Percentiles rank a stretch among this genome's conserved stretches.
Evolutionary conservation across 1,140 invertebrate genomes (phyloP).

Genomic region (Drosophila leontia): DNA sequence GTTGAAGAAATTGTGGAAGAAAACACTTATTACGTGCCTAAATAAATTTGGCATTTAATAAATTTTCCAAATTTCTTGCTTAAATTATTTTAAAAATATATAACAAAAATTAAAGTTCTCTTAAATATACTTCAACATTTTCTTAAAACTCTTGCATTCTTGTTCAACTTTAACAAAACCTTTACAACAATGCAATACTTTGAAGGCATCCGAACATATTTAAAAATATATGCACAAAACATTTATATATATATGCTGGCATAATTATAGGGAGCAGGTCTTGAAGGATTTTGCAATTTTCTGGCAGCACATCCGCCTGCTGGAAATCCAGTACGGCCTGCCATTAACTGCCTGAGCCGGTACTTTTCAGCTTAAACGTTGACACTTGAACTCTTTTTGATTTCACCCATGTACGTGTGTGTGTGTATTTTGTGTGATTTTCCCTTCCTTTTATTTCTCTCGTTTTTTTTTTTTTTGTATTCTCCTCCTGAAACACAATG

Average conservation of each 20-base stretch:
- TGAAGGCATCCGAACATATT: slow-evolving; percentile 4
- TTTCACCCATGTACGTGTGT: slow-evolving; percentile 29
- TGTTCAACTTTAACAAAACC: neutral
- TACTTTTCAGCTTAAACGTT: slow-evolving; percentile 64
- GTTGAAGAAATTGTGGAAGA: too few species aligned
- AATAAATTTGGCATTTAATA: neutral
- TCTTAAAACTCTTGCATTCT: neutral
- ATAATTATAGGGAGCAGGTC: slow-evolving; percentile 41
- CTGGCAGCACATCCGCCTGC: slow-evolving; percentile 35
- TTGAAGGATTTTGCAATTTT: slow-evolving; percentile 68
- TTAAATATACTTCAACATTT: neutral
- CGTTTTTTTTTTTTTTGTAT: neutral
- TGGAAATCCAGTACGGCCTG: slow-evolving; percentile 14
- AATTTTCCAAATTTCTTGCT: too few species aligned
- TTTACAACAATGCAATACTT: neutral
- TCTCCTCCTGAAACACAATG: slow-evolving; percentile 54
- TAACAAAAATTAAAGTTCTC: neutral
- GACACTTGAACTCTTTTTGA: slow-evolving; percentile 81
- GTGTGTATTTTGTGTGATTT: slow-evolving; percentile 5
- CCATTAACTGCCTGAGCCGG: slow-evolving; percentile 67
- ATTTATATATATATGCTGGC: neutral
- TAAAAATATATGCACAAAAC: neutral
- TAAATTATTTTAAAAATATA: neutral
- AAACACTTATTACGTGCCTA: too few species aligned
- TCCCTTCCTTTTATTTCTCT: slow-evolving; percentile 3